A percentile compares a stretch with the other conserved stretches of the same genome.
These are phyloP conservation scores for Thamnophis sirtalis DNA, from an alignment of 2,113 vertebrate genomes.

Conservation along the genomic window DNA sequence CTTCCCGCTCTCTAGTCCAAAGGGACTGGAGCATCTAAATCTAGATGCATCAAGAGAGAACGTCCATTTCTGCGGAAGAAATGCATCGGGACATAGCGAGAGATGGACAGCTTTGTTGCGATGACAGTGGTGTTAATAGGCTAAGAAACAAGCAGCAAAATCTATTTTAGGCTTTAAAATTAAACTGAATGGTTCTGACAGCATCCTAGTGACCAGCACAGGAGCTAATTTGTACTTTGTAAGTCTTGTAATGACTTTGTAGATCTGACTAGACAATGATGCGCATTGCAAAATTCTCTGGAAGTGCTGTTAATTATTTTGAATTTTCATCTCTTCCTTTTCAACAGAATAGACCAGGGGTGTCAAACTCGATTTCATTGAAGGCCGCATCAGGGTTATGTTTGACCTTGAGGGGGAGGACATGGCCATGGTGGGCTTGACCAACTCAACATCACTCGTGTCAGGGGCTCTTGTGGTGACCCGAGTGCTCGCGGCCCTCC, in stretches of 20 bases:
- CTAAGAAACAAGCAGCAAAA: conserved; percentile 49
- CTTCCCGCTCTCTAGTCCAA: conserved; percentile 30
- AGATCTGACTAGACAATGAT: conserved; percentile 55
- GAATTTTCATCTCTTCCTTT: conserved; percentile 3
- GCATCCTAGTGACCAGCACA: conserved; percentile 50
- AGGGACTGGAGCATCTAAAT: conserved; percentile 56
- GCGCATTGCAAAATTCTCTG: conserved; percentile 40
- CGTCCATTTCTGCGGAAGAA: conserved; percentile 44
- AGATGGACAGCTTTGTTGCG: conserved; percentile 62
- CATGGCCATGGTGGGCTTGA: no score
- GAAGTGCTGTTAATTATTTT: conserved; percentile 53
- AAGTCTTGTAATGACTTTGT: conserved; percentile 51
- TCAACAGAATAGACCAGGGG: conserved; percentile 5
- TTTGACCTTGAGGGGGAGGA: no score
- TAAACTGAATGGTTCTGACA: conserved; percentile 45
- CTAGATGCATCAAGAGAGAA: conserved; percentile 50
- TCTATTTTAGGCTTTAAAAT: conserved; percentile 62
- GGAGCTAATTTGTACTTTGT: conserved; percentile 58
- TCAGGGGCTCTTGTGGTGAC: no score
- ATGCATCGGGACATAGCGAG: conserved; percentile 34
- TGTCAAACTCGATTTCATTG: no score
- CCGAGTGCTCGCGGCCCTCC: no score
- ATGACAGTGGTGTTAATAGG: conserved; percentile 63
- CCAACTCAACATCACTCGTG: no score
- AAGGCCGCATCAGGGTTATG: no score